phyloP scores from a whole-genome alignment of 2,113 vertebrate genomes.

The Octodon degus region DNA sequence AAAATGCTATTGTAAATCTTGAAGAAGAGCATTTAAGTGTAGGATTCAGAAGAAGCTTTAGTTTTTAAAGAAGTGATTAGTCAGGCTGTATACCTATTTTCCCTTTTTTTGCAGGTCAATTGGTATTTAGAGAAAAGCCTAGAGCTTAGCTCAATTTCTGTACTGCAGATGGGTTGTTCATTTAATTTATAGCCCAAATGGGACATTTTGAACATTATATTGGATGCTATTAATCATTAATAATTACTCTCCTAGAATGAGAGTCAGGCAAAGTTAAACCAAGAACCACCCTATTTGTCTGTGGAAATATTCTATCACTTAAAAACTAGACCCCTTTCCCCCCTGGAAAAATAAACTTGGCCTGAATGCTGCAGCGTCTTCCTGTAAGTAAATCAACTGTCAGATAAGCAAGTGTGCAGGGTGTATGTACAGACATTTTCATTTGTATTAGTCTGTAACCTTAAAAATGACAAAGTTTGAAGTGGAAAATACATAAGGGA shows the following conservation, averaged over 20 bases:
- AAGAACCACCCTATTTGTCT: not conserved
- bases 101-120: not conserved
- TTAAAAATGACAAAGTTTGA: not conserved
- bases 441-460: not conserved
- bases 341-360: not conserved
- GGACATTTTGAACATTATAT: not conserved
- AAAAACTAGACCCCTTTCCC: not conserved
- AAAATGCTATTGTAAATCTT: not conserved
- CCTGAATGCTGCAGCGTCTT: not conserved
- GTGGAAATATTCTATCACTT: not conserved
- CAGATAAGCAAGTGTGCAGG: not conserved
- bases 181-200: not conserved
- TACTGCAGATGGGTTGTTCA: not conserved
- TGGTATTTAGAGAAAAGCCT: not conserved
- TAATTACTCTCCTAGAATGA: not conserved
- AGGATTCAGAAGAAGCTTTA: not conserved
- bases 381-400: not conserved
- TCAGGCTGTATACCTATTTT: not conserved
- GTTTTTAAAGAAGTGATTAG: not conserved
- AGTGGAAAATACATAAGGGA: not conserved
- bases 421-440: not conserved
- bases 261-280: not conserved
- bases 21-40: not conserved
- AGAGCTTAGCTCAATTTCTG: not conserved
- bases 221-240: not conserved